Evolutionary conservation across 2,113 vertebrate genomes (phyloP).

Genomic region (Natator depressus): DNA sequence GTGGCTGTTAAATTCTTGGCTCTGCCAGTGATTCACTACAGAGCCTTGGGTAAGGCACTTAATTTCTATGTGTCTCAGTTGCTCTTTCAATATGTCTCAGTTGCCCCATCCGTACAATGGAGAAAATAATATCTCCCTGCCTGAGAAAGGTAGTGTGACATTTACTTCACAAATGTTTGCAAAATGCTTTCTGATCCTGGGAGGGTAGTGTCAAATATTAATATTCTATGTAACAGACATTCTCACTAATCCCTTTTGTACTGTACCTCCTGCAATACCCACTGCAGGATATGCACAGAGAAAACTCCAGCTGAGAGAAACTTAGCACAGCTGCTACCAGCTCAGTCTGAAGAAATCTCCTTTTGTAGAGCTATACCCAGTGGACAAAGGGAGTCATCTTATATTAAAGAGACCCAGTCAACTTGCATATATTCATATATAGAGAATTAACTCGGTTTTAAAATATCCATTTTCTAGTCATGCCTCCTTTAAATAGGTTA

Average conservation of each 20-base stretch:
- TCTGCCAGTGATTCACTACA: not conserved
- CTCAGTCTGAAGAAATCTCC: not conserved
- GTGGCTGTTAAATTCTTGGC: not conserved
- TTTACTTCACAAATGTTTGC: not conserved
- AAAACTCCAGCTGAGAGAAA: not conserved
- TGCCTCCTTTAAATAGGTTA: not conserved
- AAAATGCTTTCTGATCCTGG: not conserved
- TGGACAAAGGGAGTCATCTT: not conserved
- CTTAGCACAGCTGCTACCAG: not conserved
- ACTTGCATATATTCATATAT: not conserved
- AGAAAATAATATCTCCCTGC: not conserved
- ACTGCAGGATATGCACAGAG: not conserved
- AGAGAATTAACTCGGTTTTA: conserved; percentile 1
- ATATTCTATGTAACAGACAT: not conserved
- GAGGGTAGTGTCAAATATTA: not conserved
- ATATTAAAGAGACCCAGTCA: not conserved
- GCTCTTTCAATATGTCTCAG: not conserved
- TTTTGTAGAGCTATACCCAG: not conserved
- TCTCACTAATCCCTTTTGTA: not conserved
- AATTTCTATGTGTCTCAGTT: not conserved
- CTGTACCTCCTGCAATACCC: not conserved
- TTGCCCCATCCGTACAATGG: not conserved
- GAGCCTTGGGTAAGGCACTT: not conserved
- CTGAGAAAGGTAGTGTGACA: not conserved
- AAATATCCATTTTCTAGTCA: not conserved